These are phyloP conservation scores for Brachionus angularis DNA, from an alignment of 1,140 invertebrate genomes.

Conservation along the genomic window DNA sequence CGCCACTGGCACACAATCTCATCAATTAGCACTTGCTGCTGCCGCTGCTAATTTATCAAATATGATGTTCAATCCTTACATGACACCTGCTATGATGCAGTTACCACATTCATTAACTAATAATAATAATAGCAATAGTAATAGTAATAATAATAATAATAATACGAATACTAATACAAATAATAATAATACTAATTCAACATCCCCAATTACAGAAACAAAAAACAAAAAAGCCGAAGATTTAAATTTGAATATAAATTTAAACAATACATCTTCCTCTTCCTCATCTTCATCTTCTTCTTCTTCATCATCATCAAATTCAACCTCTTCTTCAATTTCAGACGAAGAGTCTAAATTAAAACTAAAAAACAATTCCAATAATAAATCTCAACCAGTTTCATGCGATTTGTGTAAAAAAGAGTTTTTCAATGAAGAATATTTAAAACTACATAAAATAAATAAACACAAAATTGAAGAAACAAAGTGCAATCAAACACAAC, in stretches of 20 bases:
- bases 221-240: too few species aligned
- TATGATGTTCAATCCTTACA: slow-evolving; percentile 44
- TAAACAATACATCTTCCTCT: too few species aligned
- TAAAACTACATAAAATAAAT: slow-evolving; percentile 29
- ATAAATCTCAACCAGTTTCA: background rate
- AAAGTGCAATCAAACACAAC: background rate
- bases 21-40: slow-evolving; percentile 19
- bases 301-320: too few species aligned
- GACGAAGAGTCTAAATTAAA: too few species aligned
- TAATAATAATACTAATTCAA: too few species aligned
- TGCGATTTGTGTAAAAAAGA: slow-evolving; percentile 43
- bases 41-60: slow-evolving; percentile 22
- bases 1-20: background rate
- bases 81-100: slow-evolving; percentile 42
- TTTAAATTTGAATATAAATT: too few species aligned
- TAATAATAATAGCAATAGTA: too few species aligned
- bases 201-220: too few species aligned
- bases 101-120: slow-evolving; percentile 18
- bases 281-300: too few species aligned
- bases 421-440: slow-evolving; percentile 35
- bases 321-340: too few species aligned
- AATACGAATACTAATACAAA: too few species aligned
- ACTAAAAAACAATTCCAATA: background rate
- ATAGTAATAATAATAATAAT: too few species aligned
- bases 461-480: slow-evolving; percentile 23